Percentiles rank a stretch among this genome's conserved stretches.
Conservation (phyloP, 2,113 vertebrate genomes). For the Barbus barbus region DNA sequence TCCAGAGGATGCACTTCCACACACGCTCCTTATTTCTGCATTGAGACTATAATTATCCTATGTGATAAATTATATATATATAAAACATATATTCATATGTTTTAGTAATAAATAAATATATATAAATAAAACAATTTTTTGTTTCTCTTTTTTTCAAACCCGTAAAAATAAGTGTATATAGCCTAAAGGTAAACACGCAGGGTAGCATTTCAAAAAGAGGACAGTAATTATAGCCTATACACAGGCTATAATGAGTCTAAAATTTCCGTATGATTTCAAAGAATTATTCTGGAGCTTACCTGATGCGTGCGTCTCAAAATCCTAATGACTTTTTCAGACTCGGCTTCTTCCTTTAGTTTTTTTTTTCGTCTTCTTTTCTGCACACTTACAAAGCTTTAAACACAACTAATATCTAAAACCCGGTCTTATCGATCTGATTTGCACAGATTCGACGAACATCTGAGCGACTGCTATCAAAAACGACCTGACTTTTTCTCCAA, state of each 20-base stretch:
- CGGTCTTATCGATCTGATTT: not conserved
- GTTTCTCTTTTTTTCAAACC: too few relatives aligned
- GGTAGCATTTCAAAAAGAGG: not conserved
- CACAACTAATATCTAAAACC: not conserved
- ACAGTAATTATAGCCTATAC: not conserved
- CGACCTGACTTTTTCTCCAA: not conserved
- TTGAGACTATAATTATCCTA: not conserved
- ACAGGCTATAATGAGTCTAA: not conserved
- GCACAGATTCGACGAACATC: not conserved
- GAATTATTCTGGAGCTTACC: conserved; percentile 12
- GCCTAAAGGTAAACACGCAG: not conserved
- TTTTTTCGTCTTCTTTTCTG: too few relatives aligned
- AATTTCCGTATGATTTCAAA: not conserved
- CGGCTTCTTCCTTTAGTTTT: not conserved
- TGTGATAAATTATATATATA: not conserved
- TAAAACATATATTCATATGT: not conserved
- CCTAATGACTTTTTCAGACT: not conserved
- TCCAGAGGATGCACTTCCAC: not conserved
- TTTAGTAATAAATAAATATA: not conserved
- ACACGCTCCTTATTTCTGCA: not conserved
- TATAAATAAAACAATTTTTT: too few relatives aligned
- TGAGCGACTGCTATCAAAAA: not conserved
- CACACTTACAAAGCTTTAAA: not conserved
- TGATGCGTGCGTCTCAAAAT: conserved; percentile 23
- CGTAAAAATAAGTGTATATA: not conserved